phyloP scores from a whole-genome alignment of 2,113 vertebrate genomes.

The Cyprinodon brontotheroides region DNA sequence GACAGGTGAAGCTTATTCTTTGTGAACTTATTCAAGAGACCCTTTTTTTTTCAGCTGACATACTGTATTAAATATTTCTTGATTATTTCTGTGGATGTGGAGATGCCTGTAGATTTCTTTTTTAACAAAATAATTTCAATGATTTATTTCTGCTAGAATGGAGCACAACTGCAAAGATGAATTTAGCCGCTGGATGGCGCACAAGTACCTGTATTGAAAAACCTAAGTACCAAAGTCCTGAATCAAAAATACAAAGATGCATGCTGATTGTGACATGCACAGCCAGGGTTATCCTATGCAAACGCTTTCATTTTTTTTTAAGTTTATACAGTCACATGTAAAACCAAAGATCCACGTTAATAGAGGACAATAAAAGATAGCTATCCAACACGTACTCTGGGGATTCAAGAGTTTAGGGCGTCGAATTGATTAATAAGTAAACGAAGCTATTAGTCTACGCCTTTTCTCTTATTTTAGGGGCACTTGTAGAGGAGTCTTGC shows the following conservation, averaged over 20 bases:
- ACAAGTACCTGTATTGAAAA: conserved; percentile 65
- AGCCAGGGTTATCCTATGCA: conserved; percentile 42
- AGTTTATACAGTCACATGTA: conserved; percentile 43
- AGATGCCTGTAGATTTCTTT: not conserved
- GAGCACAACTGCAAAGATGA: conserved; percentile 19
- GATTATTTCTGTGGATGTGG: not conserved
- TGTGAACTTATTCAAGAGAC: conserved; percentile 41
- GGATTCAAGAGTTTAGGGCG: conserved; percentile 40
- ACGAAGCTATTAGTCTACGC: conserved; percentile 59
- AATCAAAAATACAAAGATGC: conserved; percentile 60
- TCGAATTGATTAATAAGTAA: conserved; percentile 61
- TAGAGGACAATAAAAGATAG: conserved; percentile 44
- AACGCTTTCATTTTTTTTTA: conserved; percentile 56
- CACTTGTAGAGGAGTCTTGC: conserved; percentile 46
- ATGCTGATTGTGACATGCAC: conserved; percentile 50
- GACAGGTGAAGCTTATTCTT: conserved; percentile 29
- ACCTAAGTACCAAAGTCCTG: conserved; percentile 34
- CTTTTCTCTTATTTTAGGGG: conserved; percentile 44
- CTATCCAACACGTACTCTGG: conserved; percentile 51
- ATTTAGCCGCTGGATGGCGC: conserved; percentile 76
- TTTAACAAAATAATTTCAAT: conserved; percentile 3
- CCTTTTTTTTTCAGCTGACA: conserved; percentile 15
- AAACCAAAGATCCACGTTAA: conserved; percentile 49
- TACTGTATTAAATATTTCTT: conserved; percentile 5
- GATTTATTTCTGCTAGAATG: not conserved